Evolutionary conservation across 2,888 invertebrate genomes (phyloP).

Genomic region (Stenodema calcarata): DNA sequence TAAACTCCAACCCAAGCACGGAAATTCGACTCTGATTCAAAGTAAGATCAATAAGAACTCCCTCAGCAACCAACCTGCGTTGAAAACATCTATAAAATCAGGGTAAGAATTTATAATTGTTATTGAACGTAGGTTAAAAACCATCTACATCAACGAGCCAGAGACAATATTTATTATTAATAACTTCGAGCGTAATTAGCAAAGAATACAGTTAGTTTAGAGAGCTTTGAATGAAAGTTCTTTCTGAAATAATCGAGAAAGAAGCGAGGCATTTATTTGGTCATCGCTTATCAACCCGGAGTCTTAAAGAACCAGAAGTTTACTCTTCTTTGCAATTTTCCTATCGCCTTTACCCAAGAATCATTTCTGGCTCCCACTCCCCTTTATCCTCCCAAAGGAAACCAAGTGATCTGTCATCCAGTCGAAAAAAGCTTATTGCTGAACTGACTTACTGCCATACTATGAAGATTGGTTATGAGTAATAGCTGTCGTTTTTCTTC

Average conservation of each 20-base stretch:
- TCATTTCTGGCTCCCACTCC: neutral
- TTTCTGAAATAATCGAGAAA: neutral
- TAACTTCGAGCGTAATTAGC: neutral
- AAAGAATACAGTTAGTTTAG: neutral
- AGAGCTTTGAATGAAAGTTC: neutral
- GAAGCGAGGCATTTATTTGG: neutral
- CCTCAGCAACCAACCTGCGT: neutral
- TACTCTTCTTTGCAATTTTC: neutral
- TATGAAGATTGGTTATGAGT: slow-evolving; percentile 6
- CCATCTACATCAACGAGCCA: neutral
- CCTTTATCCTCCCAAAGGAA: neutral
- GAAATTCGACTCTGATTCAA: neutral
- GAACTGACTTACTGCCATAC: neutral
- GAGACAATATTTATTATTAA: neutral
- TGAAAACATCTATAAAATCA: no score
- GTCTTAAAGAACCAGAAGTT: neutral
- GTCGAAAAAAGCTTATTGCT: neutral
- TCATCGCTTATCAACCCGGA: neutral
- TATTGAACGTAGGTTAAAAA: no score
- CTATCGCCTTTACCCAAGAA: neutral
- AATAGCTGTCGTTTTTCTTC: neutral
- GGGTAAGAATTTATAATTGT: no score
- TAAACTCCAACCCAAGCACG: neutral
- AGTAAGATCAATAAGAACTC: neutral
- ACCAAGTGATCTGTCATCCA: neutral